These are phyloP conservation scores for Larimichthys polyactis DNA, from an alignment of 2,113 vertebrate species.

Conservation along the genomic window DNA sequence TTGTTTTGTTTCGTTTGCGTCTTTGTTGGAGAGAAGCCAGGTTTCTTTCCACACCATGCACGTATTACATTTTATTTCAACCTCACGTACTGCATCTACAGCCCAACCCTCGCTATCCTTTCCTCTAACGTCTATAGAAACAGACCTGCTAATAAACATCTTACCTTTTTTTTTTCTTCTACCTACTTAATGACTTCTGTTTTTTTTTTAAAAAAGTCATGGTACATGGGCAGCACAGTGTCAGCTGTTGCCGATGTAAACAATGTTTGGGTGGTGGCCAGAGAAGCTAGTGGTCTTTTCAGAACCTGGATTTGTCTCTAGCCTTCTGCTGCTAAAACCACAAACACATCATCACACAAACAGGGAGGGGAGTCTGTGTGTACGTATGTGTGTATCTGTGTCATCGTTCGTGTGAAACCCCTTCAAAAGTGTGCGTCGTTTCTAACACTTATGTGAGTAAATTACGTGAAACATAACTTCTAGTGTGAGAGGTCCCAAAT, in stretches of 20 bases:
- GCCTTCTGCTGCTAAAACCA: slow-evolving; percentile 83
- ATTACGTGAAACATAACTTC: too few relatives aligned
- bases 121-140: slow-evolving; percentile 12
- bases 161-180: slow-evolving; percentile 26
- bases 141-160: slow-evolving; percentile 29
- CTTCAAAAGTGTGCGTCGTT: slow-evolving; percentile 51
- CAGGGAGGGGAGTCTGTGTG: slow-evolving; percentile 74
- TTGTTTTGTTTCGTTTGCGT: neutral
- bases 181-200: slow-evolving; percentile 25
- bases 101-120: slow-evolving; percentile 11
- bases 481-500: slow-evolving; percentile 54
- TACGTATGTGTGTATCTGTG: slow-evolving; percentile 43
- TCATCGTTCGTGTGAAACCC: slow-evolving; percentile 1
- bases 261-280: slow-evolving; percentile 59
- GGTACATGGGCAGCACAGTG: slow-evolving; percentile 37
- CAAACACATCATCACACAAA: slow-evolving; percentile 82
- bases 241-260: slow-evolving; percentile 41
- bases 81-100: slow-evolving; percentile 25
- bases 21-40: slow-evolving; percentile 57
- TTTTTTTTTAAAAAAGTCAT: slow-evolving; percentile 8
- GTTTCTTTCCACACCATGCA: slow-evolving; percentile 61
- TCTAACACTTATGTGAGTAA: slow-evolving; percentile 46
- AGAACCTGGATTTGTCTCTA: slow-evolving; percentile 89
- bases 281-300: slow-evolving; percentile 74
- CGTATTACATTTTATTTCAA: slow-evolving; percentile 31